A percentile compares a stretch with the other conserved stretches of the same genome.
Evolutionary conservation across 2,797 vertebrate species (phyloP).

Genomic region (Petrocephalus sullivani): DNA sequence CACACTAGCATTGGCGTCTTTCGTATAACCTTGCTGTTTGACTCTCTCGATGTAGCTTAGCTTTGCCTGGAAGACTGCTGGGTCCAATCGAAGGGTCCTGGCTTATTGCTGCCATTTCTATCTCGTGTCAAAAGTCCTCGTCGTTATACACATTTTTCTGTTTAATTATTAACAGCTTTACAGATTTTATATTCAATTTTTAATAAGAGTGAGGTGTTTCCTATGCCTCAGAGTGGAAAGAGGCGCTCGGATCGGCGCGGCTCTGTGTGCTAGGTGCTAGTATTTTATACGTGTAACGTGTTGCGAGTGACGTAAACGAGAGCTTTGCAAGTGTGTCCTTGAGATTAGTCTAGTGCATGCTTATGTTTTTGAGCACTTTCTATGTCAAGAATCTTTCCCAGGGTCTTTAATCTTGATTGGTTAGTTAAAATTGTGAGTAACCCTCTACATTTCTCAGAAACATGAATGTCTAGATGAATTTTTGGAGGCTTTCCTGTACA

Average conservation of each 20-base stretch:
- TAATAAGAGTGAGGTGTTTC: neutral
- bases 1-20: neutral
- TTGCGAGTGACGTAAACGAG: neutral
- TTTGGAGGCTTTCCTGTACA: conserved; percentile 28
- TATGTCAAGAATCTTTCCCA: neutral
- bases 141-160: neutral
- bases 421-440: neutral
- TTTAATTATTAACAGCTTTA: neutral
- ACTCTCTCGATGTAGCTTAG: neutral
- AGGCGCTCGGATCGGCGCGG: neutral
- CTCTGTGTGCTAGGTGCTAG: neutral
- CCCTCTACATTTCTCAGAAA: neutral
- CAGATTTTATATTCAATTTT: neutral
- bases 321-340: neutral
- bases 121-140: neutral
- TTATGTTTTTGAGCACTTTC: neutral
- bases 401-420: neutral
- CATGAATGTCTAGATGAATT: neutral
- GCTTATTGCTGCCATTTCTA: neutral
- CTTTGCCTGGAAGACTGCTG: neutral
- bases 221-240: neutral
- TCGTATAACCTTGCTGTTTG: neutral
- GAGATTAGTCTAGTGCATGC: neutral
- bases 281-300: neutral
- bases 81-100: neutral